These are phyloP conservation scores for Pelobates fuscus DNA, from an alignment of 2,113 vertebrate species.

Conservation along the genomic window DNA sequence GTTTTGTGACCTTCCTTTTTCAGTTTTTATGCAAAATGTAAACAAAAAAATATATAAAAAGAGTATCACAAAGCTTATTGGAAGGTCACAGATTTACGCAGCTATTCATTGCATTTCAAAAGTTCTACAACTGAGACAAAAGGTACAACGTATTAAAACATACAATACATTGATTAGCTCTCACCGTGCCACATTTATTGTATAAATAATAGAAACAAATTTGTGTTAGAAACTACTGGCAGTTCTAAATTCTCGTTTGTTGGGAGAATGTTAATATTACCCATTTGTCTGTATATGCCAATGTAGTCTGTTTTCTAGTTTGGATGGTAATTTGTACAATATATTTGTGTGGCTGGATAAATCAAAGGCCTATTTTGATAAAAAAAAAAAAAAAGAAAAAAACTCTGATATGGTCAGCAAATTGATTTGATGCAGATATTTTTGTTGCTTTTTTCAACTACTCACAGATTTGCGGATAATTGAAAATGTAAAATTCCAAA, in stretches of 20 bases:
- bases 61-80: slow-evolving; percentile 74
- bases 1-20: no score
- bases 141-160: slow-evolving; percentile 79
- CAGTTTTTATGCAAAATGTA: no score
- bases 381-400: slow-evolving; percentile 75
- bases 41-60: no score
- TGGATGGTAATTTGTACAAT: slow-evolving; percentile 66
- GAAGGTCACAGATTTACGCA: slow-evolving; percentile 80
- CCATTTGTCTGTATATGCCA: slow-evolving; percentile 75
- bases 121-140: slow-evolving; percentile 77
- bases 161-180: slow-evolving; percentile 77
- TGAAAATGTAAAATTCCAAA: no score
- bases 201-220: slow-evolving; percentile 72
- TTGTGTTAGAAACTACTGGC: slow-evolving; percentile 78
- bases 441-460: slow-evolving; percentile 53
- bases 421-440: slow-evolving; percentile 70
- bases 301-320: slow-evolving; percentile 65
- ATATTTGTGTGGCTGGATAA: slow-evolving; percentile 69
- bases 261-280: slow-evolving; percentile 79
- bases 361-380: slow-evolving; percentile 10
- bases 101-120: slow-evolving; percentile 79
- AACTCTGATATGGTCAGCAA: slow-evolving; percentile 73
- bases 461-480: neutral
- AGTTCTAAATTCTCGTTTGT: slow-evolving; percentile 61
- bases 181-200: slow-evolving; percentile 81